phyloP scores from a whole-genome alignment of 2,113 vertebrate species.

The Neoarius graeffei region DNA sequence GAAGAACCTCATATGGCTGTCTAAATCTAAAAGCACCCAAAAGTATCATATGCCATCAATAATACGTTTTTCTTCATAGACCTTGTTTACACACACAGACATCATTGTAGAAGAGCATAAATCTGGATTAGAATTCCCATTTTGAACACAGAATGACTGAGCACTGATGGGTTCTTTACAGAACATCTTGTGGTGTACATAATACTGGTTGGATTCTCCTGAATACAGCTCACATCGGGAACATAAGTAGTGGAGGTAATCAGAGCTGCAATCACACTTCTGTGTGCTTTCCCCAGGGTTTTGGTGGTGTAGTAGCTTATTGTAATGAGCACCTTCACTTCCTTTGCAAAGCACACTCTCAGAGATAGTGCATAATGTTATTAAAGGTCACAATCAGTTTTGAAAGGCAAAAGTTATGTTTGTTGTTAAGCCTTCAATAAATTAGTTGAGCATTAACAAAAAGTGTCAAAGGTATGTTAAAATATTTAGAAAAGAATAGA shows the following conservation, averaged over 20 bases:
- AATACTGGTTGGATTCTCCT: constrained; percentile 34
- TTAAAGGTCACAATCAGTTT: background rate
- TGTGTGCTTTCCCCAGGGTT: constrained; percentile 23
- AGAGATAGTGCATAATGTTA: background rate
- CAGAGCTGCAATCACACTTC: constrained; percentile 45
- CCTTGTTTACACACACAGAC: background rate
- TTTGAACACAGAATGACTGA: constrained; percentile 1
- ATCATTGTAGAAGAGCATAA: background rate
- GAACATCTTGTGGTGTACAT: background rate
- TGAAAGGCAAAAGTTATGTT: background rate
- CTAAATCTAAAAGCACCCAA: background rate
- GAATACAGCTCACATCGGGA: constrained; percentile 43
- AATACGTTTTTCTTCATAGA: background rate
- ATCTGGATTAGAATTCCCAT: background rate
- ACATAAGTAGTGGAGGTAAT: constrained; percentile 47
- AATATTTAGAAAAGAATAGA: background rate
- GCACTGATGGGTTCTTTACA: constrained; percentile 31
- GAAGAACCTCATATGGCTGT: too few species aligned
- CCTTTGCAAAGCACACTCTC: constrained; percentile 1
- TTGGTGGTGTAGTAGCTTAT: constrained; percentile 22
- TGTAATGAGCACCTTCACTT: constrained; percentile 42
- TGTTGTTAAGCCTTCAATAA: background rate
- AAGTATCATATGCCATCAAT: too few species aligned
- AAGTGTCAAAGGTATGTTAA: background rate
- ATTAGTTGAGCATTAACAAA: constrained; percentile 18